Evolutionary conservation across 2,113 vertebrate species (phyloP).

Genomic region (Salminus brasiliensis): DNA sequence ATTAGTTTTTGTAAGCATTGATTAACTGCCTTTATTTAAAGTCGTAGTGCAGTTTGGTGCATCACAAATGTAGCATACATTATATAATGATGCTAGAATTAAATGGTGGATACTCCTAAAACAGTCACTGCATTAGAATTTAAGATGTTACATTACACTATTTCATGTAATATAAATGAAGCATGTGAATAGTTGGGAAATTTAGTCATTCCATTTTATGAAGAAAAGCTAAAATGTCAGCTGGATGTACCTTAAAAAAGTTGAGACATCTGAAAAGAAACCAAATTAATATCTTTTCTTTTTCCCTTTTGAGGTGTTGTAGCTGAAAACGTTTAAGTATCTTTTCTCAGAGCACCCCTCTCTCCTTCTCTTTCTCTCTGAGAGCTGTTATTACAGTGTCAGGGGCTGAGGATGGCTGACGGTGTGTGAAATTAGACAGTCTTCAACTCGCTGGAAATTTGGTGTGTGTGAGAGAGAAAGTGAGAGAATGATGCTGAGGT

Average conservation of each 20-base stretch:
- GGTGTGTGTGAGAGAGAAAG: background rate
- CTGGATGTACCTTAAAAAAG: background rate
- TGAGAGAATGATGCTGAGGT: background rate
- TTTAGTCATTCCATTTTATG: background rate
- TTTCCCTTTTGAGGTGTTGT: background rate
- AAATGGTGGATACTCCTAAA: background rate
- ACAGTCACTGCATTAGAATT: background rate
- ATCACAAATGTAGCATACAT: background rate
- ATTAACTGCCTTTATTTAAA: background rate
- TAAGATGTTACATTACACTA: background rate
- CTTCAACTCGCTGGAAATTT: constrained; percentile 29
- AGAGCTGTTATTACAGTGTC: constrained; percentile 38
- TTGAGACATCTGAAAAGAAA: background rate
- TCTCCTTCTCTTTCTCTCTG: background rate
- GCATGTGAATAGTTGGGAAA: background rate
- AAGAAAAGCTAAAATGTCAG: background rate
- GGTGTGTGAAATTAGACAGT: constrained; percentile 44
- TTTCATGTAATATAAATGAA: too few relatives aligned
- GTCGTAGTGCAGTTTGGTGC: background rate
- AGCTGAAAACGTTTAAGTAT: background rate
- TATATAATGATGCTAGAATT: background rate
- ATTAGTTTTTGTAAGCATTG: background rate
- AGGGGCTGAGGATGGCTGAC: constrained; percentile 31
- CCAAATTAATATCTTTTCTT: background rate
- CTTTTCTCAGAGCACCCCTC: constrained; percentile 16